Evolutionary conservation across 2,888 invertebrate species (phyloP).

Genomic region (Tipula unca): DNA sequence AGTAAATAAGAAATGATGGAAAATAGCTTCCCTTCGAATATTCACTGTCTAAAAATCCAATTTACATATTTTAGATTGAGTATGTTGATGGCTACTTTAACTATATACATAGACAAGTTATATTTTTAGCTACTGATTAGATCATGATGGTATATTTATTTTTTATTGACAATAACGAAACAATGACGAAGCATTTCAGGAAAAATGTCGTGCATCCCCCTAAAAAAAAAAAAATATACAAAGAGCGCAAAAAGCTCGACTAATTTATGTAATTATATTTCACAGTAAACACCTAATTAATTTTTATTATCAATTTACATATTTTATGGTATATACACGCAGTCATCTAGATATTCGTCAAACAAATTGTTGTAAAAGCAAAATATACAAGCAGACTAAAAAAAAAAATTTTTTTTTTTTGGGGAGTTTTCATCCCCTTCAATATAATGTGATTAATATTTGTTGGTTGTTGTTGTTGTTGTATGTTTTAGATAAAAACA

Average conservation of each 20-base stretch:
- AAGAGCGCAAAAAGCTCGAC: background rate
- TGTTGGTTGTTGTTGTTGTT: background rate
- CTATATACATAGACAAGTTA: background rate
- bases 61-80: background rate
- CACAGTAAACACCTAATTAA: conserved; percentile 4
- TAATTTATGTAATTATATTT: conserved; percentile 8
- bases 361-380: background rate
- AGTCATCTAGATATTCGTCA: background rate
- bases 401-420: too few relatives aligned
- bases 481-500: background rate
- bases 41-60: background rate
- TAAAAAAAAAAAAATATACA: background rate
- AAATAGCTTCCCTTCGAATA: background rate
- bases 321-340: background rate
- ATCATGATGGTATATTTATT: background rate
- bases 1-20: too few relatives aligned
- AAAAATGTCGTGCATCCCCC: background rate
- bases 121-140: background rate
- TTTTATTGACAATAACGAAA: background rate
- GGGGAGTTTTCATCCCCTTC: background rate
- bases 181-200: background rate
- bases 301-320: conserved; percentile 8
- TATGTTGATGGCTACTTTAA: background rate
- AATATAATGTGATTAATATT: background rate
- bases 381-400: background rate